Evolutionary conservation across 2,888 invertebrate species (phyloP).

Genomic region (Isotomurus palustris): DNA sequence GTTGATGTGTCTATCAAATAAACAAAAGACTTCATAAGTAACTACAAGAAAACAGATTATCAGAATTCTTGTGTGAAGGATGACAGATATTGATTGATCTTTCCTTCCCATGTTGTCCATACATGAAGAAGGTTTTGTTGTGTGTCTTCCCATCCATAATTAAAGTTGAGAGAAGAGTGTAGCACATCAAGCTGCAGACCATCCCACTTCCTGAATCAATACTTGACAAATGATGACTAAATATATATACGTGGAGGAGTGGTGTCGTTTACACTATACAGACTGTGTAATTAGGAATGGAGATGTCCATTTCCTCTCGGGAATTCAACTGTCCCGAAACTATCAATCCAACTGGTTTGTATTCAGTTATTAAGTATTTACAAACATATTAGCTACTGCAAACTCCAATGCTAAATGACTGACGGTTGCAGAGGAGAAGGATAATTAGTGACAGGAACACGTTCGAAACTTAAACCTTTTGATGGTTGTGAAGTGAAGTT

Average conservation of each 20-base stretch:
- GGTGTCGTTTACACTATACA: too few species aligned
- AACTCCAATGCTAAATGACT: too few species aligned
- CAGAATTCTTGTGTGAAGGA: background rate
- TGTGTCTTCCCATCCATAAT: background rate
- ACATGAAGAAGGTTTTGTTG: too few species aligned
- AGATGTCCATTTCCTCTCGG: background rate
- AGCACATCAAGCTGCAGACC: slow-evolving; percentile 1
- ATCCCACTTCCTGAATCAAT: slow-evolving; percentile 33
- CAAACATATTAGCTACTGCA: too few species aligned
- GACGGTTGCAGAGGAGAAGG: too few species aligned
- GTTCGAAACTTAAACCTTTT: too few species aligned
- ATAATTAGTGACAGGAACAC: too few species aligned
- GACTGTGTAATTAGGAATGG: background rate
- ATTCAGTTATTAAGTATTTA: too few species aligned
- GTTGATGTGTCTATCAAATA: too few species aligned
- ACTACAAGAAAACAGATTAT: background rate
- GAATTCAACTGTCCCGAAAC: background rate
- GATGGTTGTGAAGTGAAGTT: too few species aligned
- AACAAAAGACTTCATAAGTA: too few species aligned
- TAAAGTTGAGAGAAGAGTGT: background rate
- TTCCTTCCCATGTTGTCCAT: slow-evolving; percentile 8
- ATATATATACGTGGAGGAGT: background rate
- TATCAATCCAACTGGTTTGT: too few species aligned
- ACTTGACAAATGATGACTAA: slow-evolving; percentile 32
- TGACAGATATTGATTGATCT: slow-evolving; percentile 39